Base-by-base conservation (phyloP, 2,888 invertebrate genomes). In the Euclidia mi region DNA sequence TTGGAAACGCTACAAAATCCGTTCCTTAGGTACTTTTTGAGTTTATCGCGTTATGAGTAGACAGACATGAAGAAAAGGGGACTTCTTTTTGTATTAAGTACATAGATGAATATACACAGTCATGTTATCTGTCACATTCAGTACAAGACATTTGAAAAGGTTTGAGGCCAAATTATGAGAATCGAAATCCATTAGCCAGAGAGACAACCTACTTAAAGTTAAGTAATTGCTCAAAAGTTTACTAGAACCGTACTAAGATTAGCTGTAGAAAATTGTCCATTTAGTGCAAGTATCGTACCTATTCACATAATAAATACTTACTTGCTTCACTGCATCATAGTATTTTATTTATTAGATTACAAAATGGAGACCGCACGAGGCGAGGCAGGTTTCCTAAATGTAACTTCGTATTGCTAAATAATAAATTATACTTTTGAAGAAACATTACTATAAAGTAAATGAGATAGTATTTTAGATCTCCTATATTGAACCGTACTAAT, bases 261-360 rank as follows among this genome's bases (percentile, higher is more conserved):
- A 28, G 29, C 40, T 29, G 18, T 35, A 56, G 44, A 49, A 53
- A 41, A 42, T 46, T 53, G 41, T 28, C 45, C 11, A 56, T 45
- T 49, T 32, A 56, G 41, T 41, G 15, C 50, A 3, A 49, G 37
- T 52, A 64, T 47, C 34, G 35, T 12, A 57, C 15, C 42, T 56
- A 52, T 56, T 64, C 52, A 50, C 45, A 64, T 72, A 70, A 71
- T 76, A 76, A 82, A 79, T 67, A 62, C 71, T 78, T 78, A 73
- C 70, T 78, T 78, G 74, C 70, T 71, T 72, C 71, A 78, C 63
- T 68, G 44, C 47, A 70, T 70, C 74, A 69, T 73, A n/a, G n/a
- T n/a, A 76, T 53, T 62, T 70, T 73, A 80, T 82, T 82, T 76
- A 78, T 78, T 70, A 65, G 64, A 67, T 84, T 85, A 71, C 85